phyloP scores from a whole-genome alignment of 2,113 vertebrate genomes.

The Artemisiospiza belli region DNA sequence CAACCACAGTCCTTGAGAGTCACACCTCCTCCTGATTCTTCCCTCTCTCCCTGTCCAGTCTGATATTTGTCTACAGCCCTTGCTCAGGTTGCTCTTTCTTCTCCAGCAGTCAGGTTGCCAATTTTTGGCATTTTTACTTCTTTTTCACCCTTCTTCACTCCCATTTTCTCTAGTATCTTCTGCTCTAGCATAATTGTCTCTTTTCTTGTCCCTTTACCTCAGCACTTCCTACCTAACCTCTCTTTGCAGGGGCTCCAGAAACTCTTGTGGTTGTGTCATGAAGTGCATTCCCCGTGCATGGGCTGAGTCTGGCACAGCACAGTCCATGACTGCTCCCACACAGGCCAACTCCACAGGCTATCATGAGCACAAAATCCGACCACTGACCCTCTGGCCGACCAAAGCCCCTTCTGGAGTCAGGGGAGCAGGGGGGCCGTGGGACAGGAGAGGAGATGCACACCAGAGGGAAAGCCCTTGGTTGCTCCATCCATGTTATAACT shows the following conservation, averaged over 20 bases:
- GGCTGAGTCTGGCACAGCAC: background rate
- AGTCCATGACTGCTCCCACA: background rate
- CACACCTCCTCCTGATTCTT: background rate
- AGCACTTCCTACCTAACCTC: background rate
- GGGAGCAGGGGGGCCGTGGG: background rate
- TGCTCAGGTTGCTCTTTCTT: background rate
- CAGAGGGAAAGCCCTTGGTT: background rate
- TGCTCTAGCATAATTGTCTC: background rate
- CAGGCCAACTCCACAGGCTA: background rate
- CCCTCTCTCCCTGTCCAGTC: background rate
- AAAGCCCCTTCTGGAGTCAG: background rate
- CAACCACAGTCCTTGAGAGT: rapidly evolving
- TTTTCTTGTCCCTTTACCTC: background rate
- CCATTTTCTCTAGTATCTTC: background rate
- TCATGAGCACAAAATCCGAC: background rate
- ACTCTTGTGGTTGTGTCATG: background rate
- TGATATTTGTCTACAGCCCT: background rate
- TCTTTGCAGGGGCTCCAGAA: background rate
- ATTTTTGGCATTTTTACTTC: background rate
- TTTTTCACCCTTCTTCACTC: background rate
- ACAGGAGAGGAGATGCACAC: background rate
- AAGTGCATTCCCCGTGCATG: rapidly evolving
- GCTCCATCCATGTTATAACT: background rate
- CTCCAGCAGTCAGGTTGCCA: background rate
- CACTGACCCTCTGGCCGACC: background rate